These are phyloP conservation scores for Psittacula derbiana DNA, from an alignment of 2,797 vertebrate species.

Conservation along the genomic window DNA sequence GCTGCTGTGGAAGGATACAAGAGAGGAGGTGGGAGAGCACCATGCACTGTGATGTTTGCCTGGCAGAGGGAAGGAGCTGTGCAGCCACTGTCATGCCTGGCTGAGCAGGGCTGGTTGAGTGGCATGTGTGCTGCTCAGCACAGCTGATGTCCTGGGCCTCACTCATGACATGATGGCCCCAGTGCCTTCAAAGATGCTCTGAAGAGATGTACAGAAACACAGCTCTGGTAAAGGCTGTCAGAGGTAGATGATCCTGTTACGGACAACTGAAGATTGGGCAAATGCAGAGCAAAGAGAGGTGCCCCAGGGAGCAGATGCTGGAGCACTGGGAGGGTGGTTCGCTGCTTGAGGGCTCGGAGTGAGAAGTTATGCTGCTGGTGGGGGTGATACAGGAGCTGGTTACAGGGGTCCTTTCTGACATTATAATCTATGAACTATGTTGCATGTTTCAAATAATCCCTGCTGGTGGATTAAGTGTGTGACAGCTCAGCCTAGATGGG, in stretches of 20 bases:
- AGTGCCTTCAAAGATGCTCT: not conserved
- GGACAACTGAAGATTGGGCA: not conserved
- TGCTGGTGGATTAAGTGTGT: accelerated
- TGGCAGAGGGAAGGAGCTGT: not conserved
- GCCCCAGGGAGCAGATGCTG: accelerated
- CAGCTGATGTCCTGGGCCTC: accelerated
- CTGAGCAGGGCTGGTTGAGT: accelerated
- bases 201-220: accelerated
- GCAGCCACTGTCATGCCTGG: accelerated
- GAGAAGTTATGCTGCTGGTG: accelerated
- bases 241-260: not conserved
- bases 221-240: not conserved
- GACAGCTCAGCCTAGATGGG: not conserved
- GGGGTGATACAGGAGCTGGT: not conserved
- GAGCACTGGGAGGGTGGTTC: accelerated
- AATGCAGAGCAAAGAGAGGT: not conserved
- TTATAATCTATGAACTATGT: accelerated
- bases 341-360: accelerated
- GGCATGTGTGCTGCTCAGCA: accelerated
- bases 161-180: accelerated
- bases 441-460: not conserved
- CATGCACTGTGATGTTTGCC: accelerated
- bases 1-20: not conserved
- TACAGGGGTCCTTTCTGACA: not conserved
- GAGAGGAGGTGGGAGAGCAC: not conserved